Evolutionary conservation across 2,797 vertebrate genomes (phyloP), one percentile per base, ranked within the genome.

Genomic region (Cyprinodon diabolis): DNA sequence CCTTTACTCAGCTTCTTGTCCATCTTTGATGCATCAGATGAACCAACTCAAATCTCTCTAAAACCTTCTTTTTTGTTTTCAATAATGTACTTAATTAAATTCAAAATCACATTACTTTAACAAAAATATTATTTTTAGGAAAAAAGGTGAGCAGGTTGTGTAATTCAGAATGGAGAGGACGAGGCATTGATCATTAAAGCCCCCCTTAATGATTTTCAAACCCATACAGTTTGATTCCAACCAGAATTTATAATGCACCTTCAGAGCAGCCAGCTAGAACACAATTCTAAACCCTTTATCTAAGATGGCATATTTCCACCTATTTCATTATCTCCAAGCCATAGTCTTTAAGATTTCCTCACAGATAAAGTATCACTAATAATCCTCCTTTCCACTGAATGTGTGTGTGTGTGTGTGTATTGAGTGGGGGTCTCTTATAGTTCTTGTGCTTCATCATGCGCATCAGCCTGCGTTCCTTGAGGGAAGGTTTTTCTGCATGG

Each of bases 151-250:
- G 77, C 79, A 62, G 62, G 47, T 8, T 82, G 49, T 73, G 78
- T 72, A 56, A 82, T 73, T 87, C 15, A 81, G 78, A 80, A 72
- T 76, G 66, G 60, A 75, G 75, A 89, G 77, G 25, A 58, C 74
- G 82, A 85, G 68, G 67, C 88, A 90, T 94, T 92, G 89, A 93
- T 90, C 85, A 76, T 75, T 83, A 90, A 92, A 91, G 87, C 85
- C 84, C 75, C 76, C 80, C 84, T 92, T 90, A 93, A 88, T 90
- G 86, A 91, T 83, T 82, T 89, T 90, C 90, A 92, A 90, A 90
- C 76, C 90, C 90, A 87, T 93, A 84, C 90, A 90, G 93, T 91
- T 85, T 86, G 81, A 92, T 92, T 92, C 82, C 78, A 85, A 58
- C 76, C 63, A 84, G 86, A 92, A 89, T 91, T 90, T 84, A 72